A percentile compares a stretch with the other conserved stretches of the same genome.
These are phyloP conservation scores for Myotis findleyi DNA, from an alignment of 2,797 vertebrate genomes.

Conservation along the genomic window DNA sequence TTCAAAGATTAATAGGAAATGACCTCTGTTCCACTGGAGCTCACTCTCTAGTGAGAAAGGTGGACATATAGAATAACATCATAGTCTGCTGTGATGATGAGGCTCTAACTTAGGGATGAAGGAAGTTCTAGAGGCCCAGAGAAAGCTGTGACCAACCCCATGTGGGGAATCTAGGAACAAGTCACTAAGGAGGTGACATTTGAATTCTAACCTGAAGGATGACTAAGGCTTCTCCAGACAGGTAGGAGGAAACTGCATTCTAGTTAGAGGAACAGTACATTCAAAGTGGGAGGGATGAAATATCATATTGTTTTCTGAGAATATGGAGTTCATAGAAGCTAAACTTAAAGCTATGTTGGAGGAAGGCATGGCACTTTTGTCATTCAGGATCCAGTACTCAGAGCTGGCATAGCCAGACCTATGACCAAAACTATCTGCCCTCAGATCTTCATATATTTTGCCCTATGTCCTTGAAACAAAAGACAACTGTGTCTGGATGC, in stretches of 20 bases:
- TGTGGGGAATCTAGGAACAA: background rate
- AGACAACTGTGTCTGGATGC: background rate
- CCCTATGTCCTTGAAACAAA: background rate
- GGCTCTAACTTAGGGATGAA: background rate
- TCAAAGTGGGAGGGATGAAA: background rate
- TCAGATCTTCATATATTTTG: background rate
- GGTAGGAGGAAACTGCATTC: background rate
- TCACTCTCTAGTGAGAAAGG: background rate
- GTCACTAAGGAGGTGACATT: background rate
- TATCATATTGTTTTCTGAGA: background rate
- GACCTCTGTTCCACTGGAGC: background rate
- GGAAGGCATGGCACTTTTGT: background rate
- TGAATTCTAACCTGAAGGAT: constrained; percentile 27
- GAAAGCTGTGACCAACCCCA: background rate
- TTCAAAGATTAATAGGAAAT: background rate
- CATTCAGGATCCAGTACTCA: background rate
- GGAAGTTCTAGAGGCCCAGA: background rate
- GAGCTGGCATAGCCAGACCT: background rate
- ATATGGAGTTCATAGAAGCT: background rate
- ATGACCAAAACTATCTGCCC: background rate
- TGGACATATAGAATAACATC: background rate
- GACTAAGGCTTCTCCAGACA: background rate
- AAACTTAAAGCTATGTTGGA: background rate
- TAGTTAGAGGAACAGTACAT: background rate
- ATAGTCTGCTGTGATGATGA: background rate